Evolutionary conservation across 2,113 vertebrate genomes (phyloP), one percentile per base, ranked within the genome.

Genomic region (Pyxicephalus adspersus): DNA sequence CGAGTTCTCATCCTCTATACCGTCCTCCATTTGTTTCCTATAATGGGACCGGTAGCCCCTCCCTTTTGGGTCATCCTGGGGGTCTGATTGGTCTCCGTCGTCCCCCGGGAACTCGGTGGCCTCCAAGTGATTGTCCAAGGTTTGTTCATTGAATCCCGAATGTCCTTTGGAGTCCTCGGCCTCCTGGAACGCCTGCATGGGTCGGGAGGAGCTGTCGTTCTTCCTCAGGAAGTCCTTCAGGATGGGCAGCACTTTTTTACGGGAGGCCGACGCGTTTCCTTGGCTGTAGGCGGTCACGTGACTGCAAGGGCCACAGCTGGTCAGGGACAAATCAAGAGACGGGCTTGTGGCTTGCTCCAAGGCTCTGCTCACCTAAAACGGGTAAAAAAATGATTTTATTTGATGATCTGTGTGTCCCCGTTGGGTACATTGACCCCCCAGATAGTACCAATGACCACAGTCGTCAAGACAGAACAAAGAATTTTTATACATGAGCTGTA

Each of bases 161-260:
- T 18, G 63, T 22, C 57, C 71, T 5, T 65, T 74, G 15, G 17
- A 58, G 61, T 34, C 60, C 29, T 65, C 3, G 6, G 7, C 0
- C 60, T 85, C 38, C 75, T 78, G 85, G 9, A 66, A 57, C 3
- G 71, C 23, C 50, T 86, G 83, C 4, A 15, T 76, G 5, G 84
- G 86, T 16, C 83, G 83, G 58, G 67, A 34, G 31, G 77, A 22
- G 51, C 57, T n/a, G 5, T 38, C 71, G 23, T 64, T 76, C 79
- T 70, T 88, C 68, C 80, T 85, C 65, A 97, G 89, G 85, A 94
- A 93, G 83, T 91, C 92, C 83, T 91, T 88, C 6, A 99, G 83
- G 22, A 98, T 45, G 65, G 97, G 97, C 76, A 98, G 89, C 8
- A 98, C 86, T 85, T 96, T 96, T 89, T 98, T 99, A 0, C 96